Conservation (phyloP, 1,140 invertebrate genomes). For the Sycophaga agraensis region DNA sequence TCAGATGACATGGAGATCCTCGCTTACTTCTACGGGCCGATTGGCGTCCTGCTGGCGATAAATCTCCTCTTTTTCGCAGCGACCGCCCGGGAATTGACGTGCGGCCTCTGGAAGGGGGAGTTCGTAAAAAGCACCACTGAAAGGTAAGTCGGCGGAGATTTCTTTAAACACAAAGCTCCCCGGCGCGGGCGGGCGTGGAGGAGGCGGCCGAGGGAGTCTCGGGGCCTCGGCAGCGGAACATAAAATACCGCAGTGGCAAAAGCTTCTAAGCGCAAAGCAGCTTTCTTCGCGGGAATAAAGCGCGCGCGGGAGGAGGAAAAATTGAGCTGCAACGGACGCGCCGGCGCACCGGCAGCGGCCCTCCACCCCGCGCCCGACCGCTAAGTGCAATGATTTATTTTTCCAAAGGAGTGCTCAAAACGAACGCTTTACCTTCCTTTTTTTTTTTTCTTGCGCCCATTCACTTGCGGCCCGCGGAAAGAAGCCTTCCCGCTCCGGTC, state of each 20-base stretch:
- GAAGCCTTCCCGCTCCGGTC: too few relatives aligned
- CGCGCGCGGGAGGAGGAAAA: background rate
- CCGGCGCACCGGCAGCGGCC: too few relatives aligned
- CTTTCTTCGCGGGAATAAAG: conserved; percentile 13
- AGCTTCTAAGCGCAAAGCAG: conserved; percentile 15
- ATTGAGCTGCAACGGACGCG: too few relatives aligned
- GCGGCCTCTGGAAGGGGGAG: conserved; percentile 83
- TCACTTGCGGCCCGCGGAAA: too few relatives aligned
- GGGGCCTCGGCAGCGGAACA: too few relatives aligned
- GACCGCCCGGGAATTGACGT: conserved; percentile 80
- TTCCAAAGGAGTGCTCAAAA: background rate
- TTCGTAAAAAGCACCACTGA: conserved; percentile 84
- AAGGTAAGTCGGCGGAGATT: conserved; percentile 59
- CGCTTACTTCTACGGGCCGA: conserved; percentile 79
- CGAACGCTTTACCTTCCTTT: background rate
- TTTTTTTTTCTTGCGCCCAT: too few relatives aligned
- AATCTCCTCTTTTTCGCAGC: conserved; percentile 78
- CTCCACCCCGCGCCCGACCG: too few relatives aligned
- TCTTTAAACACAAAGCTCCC: conserved; percentile 12
- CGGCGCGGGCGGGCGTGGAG: background rate
- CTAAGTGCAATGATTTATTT: conserved; percentile 14
- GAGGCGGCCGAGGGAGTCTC: too few relatives aligned
- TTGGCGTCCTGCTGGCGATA: conserved; percentile 72
- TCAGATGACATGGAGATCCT: conserved; percentile 74
- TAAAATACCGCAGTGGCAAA: conserved; percentile 1